Conservation (phyloP, 92 coral and sea anemone genomes). For the Pocillopora meandrina region DNA sequence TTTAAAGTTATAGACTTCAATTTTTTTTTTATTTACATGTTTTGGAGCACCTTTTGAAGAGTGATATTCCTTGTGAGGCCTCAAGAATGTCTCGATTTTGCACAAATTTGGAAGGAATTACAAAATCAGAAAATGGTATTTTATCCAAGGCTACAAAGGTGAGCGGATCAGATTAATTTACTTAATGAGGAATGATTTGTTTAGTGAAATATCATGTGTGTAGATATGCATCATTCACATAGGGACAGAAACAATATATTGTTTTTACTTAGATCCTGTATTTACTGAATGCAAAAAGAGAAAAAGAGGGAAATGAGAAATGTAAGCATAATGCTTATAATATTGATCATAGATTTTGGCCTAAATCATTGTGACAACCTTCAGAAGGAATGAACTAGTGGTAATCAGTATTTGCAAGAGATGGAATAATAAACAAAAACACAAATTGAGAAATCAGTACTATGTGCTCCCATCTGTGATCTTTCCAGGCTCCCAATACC, state of each 20-base stretch:
- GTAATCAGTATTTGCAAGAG: too few relatives aligned
- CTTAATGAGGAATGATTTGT: too few relatives aligned
- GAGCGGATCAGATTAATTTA: not conserved
- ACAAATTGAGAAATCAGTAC: too few relatives aligned
- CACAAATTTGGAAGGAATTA: slow-evolving; percentile 50
- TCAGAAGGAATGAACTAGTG: too few relatives aligned
- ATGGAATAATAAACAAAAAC: not conserved
- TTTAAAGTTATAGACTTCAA: too few relatives aligned
- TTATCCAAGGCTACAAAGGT: slow-evolving; percentile 84
- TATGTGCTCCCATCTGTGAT: too few relatives aligned
- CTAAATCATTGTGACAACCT: too few relatives aligned
- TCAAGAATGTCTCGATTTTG: slow-evolving; percentile 55
- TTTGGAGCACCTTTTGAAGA: slow-evolving; percentile 74
- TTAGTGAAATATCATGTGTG: too few relatives aligned
- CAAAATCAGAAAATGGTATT: slow-evolving; percentile 48
- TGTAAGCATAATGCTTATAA: not conserved
- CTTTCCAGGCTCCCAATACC: too few relatives aligned
- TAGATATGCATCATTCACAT: not conserved
- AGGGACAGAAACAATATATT: not conserved
- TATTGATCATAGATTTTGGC: not conserved
- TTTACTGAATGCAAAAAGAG: slow-evolving; percentile 2
- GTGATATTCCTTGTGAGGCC: slow-evolving; percentile 60
- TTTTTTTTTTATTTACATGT: slow-evolving; percentile 50
- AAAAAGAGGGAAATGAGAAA: slow-evolving; percentile 4
- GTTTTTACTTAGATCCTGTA: slow-evolving; percentile 14